Percentiles rank a stretch among this genome's conserved stretches.
Evolutionary conservation across 2,888 invertebrate species (phyloP).

Genomic region (Drosophila anceps): DNA sequence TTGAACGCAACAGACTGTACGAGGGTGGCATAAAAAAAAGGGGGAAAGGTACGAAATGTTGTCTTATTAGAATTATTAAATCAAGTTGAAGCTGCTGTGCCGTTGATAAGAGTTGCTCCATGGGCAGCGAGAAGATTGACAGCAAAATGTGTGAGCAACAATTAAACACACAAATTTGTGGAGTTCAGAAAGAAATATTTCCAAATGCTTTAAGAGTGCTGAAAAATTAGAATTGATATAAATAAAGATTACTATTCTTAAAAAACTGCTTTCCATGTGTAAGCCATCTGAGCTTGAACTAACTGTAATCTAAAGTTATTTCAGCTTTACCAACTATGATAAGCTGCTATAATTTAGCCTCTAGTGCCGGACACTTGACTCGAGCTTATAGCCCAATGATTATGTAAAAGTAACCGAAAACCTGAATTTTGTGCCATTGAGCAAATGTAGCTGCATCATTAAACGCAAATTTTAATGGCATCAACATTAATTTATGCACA

Average conservation of each 20-base stretch:
- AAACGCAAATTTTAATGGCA: constrained; percentile 54
- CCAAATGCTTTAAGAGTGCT: not conserved
- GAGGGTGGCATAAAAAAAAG: not conserved
- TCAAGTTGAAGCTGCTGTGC: constrained; percentile 36
- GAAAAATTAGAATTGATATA: not conserved
- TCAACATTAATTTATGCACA: constrained; percentile 70
- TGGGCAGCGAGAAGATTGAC: not conserved
- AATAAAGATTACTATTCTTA: not conserved
- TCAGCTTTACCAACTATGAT: not conserved
- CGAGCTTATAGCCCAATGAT: constrained; percentile 10
- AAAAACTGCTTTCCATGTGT: too few species aligned
- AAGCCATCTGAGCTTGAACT: not conserved
- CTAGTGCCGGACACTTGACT: too few species aligned
- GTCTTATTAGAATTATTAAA: constrained; percentile 65
- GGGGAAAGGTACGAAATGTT: constrained; percentile 9
- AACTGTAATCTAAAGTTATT: not conserved
- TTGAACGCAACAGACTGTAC: constrained; percentile 49
- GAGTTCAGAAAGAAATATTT: not conserved
- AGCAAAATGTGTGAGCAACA: not conserved
- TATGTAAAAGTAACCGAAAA: constrained; percentile 13
- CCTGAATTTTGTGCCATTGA: constrained; percentile 16
- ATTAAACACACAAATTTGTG: not conserved
- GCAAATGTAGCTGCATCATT: constrained; percentile 60
- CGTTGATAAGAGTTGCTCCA: constrained; percentile 9
- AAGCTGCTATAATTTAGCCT: not conserved